Evolutionary conservation across 2,113 vertebrate genomes (phyloP).

Genomic region (Rhipidura dahli): DNA sequence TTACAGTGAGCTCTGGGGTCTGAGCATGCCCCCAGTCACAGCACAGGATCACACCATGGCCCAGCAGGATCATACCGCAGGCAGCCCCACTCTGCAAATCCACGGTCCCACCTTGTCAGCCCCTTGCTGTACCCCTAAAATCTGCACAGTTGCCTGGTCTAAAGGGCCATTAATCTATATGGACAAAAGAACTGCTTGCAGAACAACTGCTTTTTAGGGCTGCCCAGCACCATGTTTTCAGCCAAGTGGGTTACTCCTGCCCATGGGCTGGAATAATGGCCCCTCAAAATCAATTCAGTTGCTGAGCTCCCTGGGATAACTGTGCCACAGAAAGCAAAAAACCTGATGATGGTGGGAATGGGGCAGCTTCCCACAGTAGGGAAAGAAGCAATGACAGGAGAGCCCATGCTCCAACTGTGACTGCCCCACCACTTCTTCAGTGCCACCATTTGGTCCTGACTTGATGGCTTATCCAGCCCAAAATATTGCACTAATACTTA

Average conservation of each 20-base stretch:
- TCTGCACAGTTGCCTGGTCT: not conserved
- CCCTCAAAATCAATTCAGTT: rapidly evolving
- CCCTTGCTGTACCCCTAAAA: not conserved
- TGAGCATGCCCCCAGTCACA: rapidly evolving
- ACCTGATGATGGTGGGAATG: rapidly evolving
- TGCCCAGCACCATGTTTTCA: not conserved
- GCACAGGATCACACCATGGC: not conserved
- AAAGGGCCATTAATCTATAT: not conserved
- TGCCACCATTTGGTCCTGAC: not conserved
- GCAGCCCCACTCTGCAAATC: not conserved
- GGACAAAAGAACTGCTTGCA: not conserved
- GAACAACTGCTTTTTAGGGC: not conserved
- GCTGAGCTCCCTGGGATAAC: not conserved
- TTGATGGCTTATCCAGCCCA: not conserved
- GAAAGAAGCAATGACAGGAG: not conserved
- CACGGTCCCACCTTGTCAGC: rapidly evolving
- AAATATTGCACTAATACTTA: not conserved
- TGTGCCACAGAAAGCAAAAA: not conserved
- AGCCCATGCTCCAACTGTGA: not conserved
- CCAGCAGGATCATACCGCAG: not conserved
- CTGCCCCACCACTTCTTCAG: not conserved
- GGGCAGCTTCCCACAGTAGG: not conserved
- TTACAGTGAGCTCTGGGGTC: not conserved
- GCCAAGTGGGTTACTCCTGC: not conserved
- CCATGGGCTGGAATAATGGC: rapidly evolving